phyloP scores from a whole-genome alignment of 2,888 invertebrate species.

The Cephalotes varians region DNA sequence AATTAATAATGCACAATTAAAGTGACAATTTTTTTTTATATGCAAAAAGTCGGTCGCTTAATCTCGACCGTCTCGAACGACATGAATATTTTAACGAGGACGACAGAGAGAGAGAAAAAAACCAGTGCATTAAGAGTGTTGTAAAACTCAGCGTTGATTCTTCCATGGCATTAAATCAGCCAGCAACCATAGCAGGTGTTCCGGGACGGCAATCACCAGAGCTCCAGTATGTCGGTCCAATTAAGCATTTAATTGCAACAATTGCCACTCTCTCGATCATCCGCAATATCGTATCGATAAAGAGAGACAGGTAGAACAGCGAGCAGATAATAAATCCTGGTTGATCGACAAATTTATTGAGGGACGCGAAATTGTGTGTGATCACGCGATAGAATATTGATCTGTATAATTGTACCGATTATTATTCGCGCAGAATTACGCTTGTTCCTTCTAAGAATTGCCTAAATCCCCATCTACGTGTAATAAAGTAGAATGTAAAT shows the following conservation, averaged over 20 bases:
- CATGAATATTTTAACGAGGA: slow-evolving; percentile 36
- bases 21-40: slow-evolving; percentile 48
- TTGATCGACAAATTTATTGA: slow-evolving; percentile 51
- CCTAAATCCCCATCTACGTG: background rate
- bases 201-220: slow-evolving; percentile 58
- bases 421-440: background rate
- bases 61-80: slow-evolving; percentile 28
- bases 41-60: slow-evolving; percentile 25
- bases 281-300: slow-evolving; percentile 54
- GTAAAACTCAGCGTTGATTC: slow-evolving; percentile 46
- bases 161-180: slow-evolving; percentile 45
- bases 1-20: slow-evolving; percentile 48
- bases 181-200: slow-evolving; percentile 66
- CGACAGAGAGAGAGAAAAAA: background rate
- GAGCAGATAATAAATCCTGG: slow-evolving; percentile 48
- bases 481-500: background rate
- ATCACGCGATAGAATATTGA: slow-evolving; percentile 45
- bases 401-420: slow-evolving; percentile 20
- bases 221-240: slow-evolving; percentile 61
- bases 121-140: slow-evolving; percentile 23
- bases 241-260: slow-evolving; percentile 71
- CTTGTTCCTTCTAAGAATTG: background rate
- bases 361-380: slow-evolving; percentile 25
- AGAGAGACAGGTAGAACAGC: slow-evolving; percentile 18
- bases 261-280: slow-evolving; percentile 67